phyloP scores from a whole-genome alignment of 92 coral and sea anemone species.

The Umimayanthus chanpuru region DNA sequence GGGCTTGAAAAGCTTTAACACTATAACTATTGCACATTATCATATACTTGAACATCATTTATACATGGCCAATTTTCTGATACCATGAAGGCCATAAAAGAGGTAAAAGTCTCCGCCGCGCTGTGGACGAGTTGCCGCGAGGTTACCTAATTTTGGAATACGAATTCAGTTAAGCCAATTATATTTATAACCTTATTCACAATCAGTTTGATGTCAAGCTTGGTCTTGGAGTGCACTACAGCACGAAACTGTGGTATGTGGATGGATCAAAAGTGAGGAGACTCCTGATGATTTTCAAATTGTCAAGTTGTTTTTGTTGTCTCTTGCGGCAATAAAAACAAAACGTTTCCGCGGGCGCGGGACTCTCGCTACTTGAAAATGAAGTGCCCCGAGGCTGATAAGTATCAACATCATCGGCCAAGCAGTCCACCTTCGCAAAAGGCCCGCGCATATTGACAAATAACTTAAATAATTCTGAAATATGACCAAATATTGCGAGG shows the following conservation, averaged over 20 bases:
- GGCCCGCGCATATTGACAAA: not conserved
- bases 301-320: slow-evolving; percentile 7
- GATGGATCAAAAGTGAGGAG: not conserved
- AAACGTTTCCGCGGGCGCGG: not conserved
- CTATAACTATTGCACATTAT: not conserved
- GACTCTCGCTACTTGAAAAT: not conserved
- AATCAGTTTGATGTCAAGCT: no score
- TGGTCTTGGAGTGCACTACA: not conserved
- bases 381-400: slow-evolving; percentile 1
- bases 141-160: not conserved
- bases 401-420: not conserved
- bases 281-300: not conserved
- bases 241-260: not conserved
- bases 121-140: no score
- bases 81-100: no score
- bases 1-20: not conserved
- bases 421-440: not conserved
- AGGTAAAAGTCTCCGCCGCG: no score
- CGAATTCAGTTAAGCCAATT: not conserved
- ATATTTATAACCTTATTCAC: not conserved
- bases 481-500: not conserved
- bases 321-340: not conserved
- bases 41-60: not conserved
- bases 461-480: not conserved
- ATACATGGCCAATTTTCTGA: no score